Evolutionary conservation across 2,113 vertebrate genomes (phyloP), one percentile per base, ranked within the genome.

Genomic region (Silurus asotus): DNA sequence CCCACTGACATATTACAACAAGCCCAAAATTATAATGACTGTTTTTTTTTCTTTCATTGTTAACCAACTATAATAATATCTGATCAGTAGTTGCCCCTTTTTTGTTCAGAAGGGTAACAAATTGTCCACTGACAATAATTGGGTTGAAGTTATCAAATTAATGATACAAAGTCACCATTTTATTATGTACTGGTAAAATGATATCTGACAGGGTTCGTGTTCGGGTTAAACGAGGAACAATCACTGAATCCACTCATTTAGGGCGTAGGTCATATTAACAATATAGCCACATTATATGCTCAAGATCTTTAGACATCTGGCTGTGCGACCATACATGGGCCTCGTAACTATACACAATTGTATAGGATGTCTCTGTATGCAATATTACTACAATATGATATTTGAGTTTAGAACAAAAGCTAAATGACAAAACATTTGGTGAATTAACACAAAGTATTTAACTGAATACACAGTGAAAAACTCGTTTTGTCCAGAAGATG

Each of bases 321-420:
- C 13, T 5, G 45, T 13, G 7, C 14, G 17, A 14, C 25, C 13
- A 45, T 15, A 17, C 17, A 15, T 70, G 6, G n/a, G n/a, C 67
- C 5, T 37, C 6, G 13, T 37, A 5, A 1, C 9, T 0, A 45
- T 37, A 70, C 69, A 70, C 45, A 74, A 20, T 20, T 72, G 17
- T 49, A 49, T 20, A 72, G 45, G 28, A 65, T 13, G n/a, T 65
- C 8, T 19, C 15, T 49, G 37, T 20, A 72, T 14, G 67, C 37
- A 19, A 45, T 51, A 75, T 3, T 8, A 6, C 11, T 53, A 23
- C 19, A 76, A 89, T 74, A 81, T 86, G 87, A 88, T 85, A 67
- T 87, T 55, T 88, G 88, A 88, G 48, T 28, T 70, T 14, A 75
- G 64, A 82, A 69, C 62, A 80, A 88, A 89, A 23, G 84, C 77